A percentile compares a stretch with the other conserved stretches of the same genome.
Conservation (phyloP, 2,797 vertebrate genomes). For the Manis javanica region DNA sequence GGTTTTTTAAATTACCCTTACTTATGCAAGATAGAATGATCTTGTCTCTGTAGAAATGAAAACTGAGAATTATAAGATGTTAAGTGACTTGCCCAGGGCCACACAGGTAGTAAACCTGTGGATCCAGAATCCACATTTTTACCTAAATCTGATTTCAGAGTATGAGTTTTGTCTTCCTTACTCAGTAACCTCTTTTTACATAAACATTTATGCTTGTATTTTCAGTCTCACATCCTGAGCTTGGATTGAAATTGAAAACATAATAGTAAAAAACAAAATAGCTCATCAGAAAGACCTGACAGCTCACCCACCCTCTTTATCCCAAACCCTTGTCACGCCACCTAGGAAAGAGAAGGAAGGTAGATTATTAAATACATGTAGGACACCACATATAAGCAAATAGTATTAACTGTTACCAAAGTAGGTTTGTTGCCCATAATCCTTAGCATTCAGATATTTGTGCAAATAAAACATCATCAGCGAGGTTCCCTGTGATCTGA, state of each 20-base stretch:
- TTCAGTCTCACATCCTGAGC: background rate
- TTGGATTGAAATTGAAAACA: constrained; percentile 11
- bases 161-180: background rate
- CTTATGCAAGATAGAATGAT: background rate
- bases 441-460: background rate
- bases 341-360: background rate
- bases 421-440: background rate
- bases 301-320: background rate
- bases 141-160: background rate
- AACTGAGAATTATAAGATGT: background rate
- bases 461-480: background rate
- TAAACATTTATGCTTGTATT: background rate
- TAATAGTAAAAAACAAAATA: background rate
- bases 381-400: background rate
- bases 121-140: background rate
- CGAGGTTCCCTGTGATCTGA: background rate
- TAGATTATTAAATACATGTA: background rate
- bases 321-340: background rate
- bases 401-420: background rate
- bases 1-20: background rate
- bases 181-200: background rate
- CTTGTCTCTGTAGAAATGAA: background rate
- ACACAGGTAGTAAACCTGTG: background rate
- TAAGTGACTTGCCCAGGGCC: background rate
- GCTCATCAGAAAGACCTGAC: constrained; percentile 1